Conservation (phyloP, 2,113 vertebrate genomes). For the Varanus komodoensis region DNA sequence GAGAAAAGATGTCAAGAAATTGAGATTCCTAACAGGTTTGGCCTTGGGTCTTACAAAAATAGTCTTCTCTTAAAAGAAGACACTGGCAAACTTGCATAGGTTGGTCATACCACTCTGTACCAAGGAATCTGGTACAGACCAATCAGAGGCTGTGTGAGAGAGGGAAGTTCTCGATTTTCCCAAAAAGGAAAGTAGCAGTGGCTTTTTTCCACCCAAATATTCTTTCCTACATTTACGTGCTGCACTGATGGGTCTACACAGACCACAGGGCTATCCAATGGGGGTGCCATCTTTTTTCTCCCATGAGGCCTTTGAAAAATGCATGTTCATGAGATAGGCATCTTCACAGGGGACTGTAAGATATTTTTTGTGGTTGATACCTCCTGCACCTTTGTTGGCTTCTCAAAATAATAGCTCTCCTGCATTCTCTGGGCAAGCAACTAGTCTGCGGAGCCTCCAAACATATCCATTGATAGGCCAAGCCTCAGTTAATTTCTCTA, state of each 20-base stretch:
- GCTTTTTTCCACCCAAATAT: not conserved
- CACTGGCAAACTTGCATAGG: not conserved
- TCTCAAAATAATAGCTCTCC: not conserved
- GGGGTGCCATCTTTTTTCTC: too few species aligned
- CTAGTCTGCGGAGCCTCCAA: too few species aligned
- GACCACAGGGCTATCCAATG: not conserved
- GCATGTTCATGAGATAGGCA: too few species aligned
- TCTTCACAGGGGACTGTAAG: too few species aligned
- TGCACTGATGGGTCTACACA: not conserved
- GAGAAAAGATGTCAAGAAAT: not conserved
- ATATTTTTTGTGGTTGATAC: too few species aligned
- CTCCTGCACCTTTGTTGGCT: not conserved
- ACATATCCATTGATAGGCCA: not conserved
- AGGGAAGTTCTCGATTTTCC: not conserved
- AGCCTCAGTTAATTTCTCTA: not conserved
- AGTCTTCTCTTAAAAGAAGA: conserved; percentile 11
- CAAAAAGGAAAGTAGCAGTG: not conserved
- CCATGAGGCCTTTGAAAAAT: too few species aligned
- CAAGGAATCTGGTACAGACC: not conserved
- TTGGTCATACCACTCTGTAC: not conserved
- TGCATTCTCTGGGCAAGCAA: not conserved
- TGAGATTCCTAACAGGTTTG: not conserved
- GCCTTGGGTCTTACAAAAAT: conserved; percentile 20
- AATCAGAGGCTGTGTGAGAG: not conserved
- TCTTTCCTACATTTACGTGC: too few species aligned